Evolutionary conservation across 2,113 vertebrate genomes (phyloP), one percentile per base, ranked within the genome.

Genomic region (Trogon melanurus): DNA sequence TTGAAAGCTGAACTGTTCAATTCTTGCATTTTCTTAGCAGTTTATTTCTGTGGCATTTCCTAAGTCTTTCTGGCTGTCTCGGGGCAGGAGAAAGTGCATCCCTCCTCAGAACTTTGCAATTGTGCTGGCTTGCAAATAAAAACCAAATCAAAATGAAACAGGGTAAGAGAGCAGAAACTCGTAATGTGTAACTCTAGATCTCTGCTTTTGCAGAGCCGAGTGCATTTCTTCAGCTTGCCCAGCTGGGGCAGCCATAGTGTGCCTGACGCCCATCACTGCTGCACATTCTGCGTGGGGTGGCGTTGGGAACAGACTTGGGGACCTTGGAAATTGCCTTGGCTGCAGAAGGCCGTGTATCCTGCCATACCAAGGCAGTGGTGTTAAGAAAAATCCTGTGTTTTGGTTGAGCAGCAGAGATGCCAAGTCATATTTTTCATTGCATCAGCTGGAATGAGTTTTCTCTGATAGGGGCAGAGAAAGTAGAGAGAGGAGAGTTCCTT

Each of bases 1-100:
- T 72, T 94, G 91, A 95, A 96, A 95, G 94, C 87, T 97, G 95
- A 97, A 95, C 95, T 58, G 78, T 69, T 95, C 89, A 11, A 44
- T 95, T 85, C 94, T 89, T 96, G 91, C 91, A 44, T 91, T 96
- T 95, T 95, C 95, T 45, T 76, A 48, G 73, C 1, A 1, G 70
- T 89, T 91, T 88, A 72, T 92, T 95, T 92, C 94, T 95, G 87
- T 65, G 94, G 89, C 58, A 69, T 96, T 96, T 94, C 66, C 81
- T 66, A 94, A 72, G 91, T 16, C 78, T 88, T 74, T 88, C 81
- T 95, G 36, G 58, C 78, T 69, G 65, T 97, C 84, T 92, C 65
- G 19, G 58, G 70, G 41, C 74, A 82, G 67, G 61, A 41, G 41
- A 53, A 45, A 79, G 54, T 0, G 22, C 19, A 30, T 85, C 81